A percentile compares a stretch with the other conserved stretches of the same genome.
Conservation (phyloP, 2,888 invertebrate genomes). For the Cantharis flavilabris region DNA sequence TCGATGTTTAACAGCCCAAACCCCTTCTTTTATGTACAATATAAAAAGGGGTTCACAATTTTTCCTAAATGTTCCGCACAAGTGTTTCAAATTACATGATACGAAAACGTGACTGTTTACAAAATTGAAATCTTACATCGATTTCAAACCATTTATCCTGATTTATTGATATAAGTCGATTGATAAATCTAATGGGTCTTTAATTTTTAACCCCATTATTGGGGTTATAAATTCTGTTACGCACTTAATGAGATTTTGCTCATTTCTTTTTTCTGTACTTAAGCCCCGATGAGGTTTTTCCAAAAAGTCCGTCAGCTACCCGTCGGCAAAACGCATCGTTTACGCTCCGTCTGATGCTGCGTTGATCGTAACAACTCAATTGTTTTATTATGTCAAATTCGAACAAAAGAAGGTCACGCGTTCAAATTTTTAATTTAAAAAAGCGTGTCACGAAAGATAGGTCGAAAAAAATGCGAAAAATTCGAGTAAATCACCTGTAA, state of each 20-base stretch:
- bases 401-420: not conserved
- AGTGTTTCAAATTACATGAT: constrained; percentile 17
- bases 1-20: constrained; percentile 44
- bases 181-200: constrained; percentile 8
- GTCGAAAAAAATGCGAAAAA: constrained; percentile 2
- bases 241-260: not conserved
- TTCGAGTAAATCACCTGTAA: constrained; percentile 47
- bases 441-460: not conserved
- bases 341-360: not conserved
- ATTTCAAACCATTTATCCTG: constrained; percentile 17
- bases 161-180: constrained; percentile 17
- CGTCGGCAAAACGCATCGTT: not conserved
- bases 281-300: not conserved
- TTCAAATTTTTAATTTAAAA: not conserved
- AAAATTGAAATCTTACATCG: constrained; percentile 24
- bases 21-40: constrained; percentile 20
- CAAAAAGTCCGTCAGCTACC: not conserved
- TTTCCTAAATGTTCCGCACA: constrained; percentile 6
- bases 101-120: constrained; percentile 18
- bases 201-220: constrained; percentile 7
- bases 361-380: not conserved
- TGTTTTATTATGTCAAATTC: not conserved
- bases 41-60: not conserved
- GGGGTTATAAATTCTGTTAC: not conserved
- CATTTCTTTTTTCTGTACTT: not conserved